Evolutionary conservation across 2,888 invertebrate genomes (phyloP).

Genomic region (Drosophila borealis): DNA sequence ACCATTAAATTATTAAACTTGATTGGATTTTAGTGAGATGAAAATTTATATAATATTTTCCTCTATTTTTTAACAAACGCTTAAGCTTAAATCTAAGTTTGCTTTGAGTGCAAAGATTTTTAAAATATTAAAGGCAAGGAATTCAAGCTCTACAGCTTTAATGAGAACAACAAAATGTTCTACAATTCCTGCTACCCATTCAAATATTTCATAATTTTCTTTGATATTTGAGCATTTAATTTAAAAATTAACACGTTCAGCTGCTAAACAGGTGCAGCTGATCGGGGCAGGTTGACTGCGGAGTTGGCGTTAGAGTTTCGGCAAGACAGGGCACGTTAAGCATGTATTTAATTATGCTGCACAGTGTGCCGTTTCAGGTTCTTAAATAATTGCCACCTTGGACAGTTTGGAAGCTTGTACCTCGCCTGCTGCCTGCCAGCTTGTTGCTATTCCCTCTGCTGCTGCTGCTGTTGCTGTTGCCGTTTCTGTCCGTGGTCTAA

Average conservation of each 20-base stretch:
- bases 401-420: conserved; percentile 13
- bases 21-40: no score
- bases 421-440: not conserved
- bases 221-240: conserved; percentile 16
- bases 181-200: no score
- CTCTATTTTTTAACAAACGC: no score
- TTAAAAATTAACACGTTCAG: conserved; percentile 14
- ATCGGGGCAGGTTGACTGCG: not conserved
- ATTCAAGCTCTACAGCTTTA: no score
- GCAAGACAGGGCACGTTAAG: conserved; percentile 15
- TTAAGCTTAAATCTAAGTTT: no score
- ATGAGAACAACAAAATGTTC: no score
- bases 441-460: not conserved
- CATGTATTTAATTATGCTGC: conserved; percentile 48
- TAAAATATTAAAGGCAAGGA: no score
- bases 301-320: not conserved
- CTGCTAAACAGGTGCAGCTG: conserved; percentile 3
- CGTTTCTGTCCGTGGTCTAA: conserved; percentile 50
- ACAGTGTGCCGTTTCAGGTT: conserved; percentile 37
- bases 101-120: no score
- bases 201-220: not conserved
- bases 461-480: conserved; percentile 9
- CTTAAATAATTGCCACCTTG: conserved; percentile 52
- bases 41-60: no score
- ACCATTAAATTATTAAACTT: no score